A percentile compares a stretch with the other conserved stretches of the same genome.
phyloP scores from a whole-genome alignment of 2,797 vertebrate genomes.

The Masticophis lateralis region DNA sequence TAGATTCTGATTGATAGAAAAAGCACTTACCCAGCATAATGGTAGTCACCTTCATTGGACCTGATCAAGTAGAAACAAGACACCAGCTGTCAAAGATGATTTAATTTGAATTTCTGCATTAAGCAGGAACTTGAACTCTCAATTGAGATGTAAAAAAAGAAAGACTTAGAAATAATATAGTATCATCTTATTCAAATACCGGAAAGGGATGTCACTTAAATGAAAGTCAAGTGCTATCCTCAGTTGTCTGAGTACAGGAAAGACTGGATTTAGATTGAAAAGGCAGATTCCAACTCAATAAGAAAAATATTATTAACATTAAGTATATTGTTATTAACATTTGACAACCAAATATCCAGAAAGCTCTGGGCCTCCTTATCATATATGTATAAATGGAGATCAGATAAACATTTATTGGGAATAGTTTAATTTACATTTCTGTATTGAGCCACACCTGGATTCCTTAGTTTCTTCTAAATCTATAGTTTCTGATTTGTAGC shows the following conservation, averaged over 20 bases:
- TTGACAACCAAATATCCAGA: neutral
- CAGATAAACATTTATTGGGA: neutral
- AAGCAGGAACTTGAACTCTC: neutral
- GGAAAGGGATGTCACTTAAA: neutral
- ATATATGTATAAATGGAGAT: neutral
- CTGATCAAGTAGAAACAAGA: neutral
- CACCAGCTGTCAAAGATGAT: neutral
- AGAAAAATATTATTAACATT: neutral
- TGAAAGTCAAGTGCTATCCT: neutral
- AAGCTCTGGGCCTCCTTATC: neutral
- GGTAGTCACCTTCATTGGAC: neutral
- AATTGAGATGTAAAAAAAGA: neutral
- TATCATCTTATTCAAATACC: neutral
- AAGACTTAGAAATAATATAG: neutral
- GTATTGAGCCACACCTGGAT: neutral
- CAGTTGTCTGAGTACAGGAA: neutral
- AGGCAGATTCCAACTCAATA: neutral
- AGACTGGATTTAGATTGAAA: neutral
- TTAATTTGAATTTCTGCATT: neutral
- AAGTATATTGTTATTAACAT: neutral
- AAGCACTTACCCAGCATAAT: neutral
- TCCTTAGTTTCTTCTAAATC: neutral
- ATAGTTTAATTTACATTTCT: neutral
- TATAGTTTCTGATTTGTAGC: neutral
- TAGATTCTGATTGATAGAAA: neutral